phyloP scores from a whole-genome alignment of 2,113 vertebrate genomes.

The Echinops telfairi region DNA sequence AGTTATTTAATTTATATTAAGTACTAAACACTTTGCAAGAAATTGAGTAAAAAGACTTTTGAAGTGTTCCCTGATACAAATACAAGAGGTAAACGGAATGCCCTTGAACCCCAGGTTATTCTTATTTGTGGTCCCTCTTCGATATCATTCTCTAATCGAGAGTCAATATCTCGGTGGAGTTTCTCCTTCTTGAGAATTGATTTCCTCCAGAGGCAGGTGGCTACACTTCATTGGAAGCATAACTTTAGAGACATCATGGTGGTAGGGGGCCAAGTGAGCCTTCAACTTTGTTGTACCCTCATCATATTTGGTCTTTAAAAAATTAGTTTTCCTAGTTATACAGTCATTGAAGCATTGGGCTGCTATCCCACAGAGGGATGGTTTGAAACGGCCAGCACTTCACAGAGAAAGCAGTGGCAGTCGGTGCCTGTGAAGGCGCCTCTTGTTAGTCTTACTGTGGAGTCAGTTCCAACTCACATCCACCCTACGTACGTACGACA shows the following conservation, averaged over 20 bases:
- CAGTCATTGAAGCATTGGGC: too few relatives aligned
- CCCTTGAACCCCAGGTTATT: neutral
- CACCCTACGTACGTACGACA: too few relatives aligned
- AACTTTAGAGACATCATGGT: neutral
- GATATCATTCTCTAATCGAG: neutral
- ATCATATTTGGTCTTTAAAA: neutral
- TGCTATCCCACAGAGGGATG: too few relatives aligned
- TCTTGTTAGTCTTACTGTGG: too few relatives aligned
- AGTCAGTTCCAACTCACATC: too few relatives aligned
- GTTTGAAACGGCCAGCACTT: too few relatives aligned
- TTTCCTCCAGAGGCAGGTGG: neutral
- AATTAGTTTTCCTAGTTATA: neutral
- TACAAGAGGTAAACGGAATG: too few relatives aligned
- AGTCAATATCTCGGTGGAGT: neutral
- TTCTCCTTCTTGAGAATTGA: neutral
- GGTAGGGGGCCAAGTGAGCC: too few relatives aligned
- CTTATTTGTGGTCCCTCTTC: neutral
- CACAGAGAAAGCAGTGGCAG: too few relatives aligned
- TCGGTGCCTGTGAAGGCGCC: too few relatives aligned
- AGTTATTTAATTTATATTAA: neutral
- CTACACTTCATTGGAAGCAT: neutral
- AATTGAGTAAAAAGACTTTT: neutral
- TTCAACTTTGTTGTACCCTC: neutral
- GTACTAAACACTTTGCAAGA: slow-evolving; percentile 30
- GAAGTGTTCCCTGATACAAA: neutral